These are phyloP conservation scores for Peribatodes rhomboidaria DNA, from an alignment of 2,888 invertebrate species.

Conservation along the genomic window DNA sequence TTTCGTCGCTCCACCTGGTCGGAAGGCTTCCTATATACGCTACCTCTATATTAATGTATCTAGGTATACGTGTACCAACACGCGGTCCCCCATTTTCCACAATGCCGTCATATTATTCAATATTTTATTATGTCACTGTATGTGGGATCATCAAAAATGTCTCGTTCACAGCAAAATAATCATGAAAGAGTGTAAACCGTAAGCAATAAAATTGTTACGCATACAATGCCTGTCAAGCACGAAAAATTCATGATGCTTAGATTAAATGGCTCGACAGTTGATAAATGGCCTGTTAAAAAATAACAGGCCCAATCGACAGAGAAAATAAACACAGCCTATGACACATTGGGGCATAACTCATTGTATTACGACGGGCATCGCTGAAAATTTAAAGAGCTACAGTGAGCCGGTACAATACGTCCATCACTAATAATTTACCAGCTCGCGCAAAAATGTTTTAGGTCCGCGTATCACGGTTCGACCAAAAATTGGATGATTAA, in stretches of 20 bases:
- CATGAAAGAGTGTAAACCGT: conserved; percentile 43
- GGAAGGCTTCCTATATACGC: too few relatives aligned
- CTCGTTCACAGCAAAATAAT: conserved; percentile 25
- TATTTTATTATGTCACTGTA: neutral
- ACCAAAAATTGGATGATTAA: conserved; percentile 20
- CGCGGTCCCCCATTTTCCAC: too few relatives aligned
- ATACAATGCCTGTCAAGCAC: conserved; percentile 61
- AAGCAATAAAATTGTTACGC: conserved; percentile 57
- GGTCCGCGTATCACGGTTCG: conserved; percentile 2
- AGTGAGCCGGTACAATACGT: conserved; percentile 36
- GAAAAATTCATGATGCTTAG: conserved; percentile 74
- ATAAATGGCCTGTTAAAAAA: conserved; percentile 72
- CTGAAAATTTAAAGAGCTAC: conserved; percentile 48
- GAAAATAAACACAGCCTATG: conserved; percentile 57
- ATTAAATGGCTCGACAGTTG: conserved; percentile 75
- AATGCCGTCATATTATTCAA: too few relatives aligned
- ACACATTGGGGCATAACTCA: conserved; percentile 55
- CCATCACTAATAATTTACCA: conserved; percentile 44
- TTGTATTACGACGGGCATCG: conserved; percentile 47
- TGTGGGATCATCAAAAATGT: conserved; percentile 6
- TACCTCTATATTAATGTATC: too few relatives aligned
- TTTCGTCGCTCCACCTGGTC: too few relatives aligned
- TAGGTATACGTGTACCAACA: too few relatives aligned
- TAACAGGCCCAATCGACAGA: conserved; percentile 66
- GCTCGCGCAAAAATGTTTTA: conserved; percentile 23